A percentile compares a stretch with the other conserved stretches of the same genome.
These are phyloP conservation scores for Spermophilus dauricus DNA, from an alignment of 2,113 vertebrate genomes.

Conservation along the genomic window DNA sequence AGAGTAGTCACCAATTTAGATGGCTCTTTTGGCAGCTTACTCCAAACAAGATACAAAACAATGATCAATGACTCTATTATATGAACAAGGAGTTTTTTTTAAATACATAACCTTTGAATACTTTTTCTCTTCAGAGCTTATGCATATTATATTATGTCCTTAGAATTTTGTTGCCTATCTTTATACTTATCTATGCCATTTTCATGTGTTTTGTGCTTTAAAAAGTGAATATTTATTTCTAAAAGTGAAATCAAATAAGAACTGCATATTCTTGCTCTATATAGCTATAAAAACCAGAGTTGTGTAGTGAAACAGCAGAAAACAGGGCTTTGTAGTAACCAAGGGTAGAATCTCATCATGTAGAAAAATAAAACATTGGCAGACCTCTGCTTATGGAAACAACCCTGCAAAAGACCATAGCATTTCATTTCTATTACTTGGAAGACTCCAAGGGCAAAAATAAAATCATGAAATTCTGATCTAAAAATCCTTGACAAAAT, in stretches of 20 bases:
- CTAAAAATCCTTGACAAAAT: constrained; percentile 80
- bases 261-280: neutral
- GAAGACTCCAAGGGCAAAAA: constrained; percentile 70
- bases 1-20: neutral
- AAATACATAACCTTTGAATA: neutral
- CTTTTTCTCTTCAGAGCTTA: neutral
- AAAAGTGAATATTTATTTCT: neutral
- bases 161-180: neutral
- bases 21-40: neutral
- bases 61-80: neutral
- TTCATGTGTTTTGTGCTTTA: neutral
- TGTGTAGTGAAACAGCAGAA: neutral
- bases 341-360: neutral
- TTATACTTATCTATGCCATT: constrained; percentile 1
- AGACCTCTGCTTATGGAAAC: constrained; percentile 61
- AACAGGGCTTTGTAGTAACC: neutral
- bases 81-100: neutral
- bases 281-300: constrained; percentile 8
- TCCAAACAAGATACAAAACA: neutral
- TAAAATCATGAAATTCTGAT: constrained; percentile 73
- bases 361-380: constrained; percentile 58
- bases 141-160: neutral
- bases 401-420: constrained; percentile 34
- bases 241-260: constrained; percentile 26
- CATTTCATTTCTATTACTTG: constrained; percentile 76